These are phyloP conservation scores for Babyrousa celebensis DNA, from an alignment of 2,797 vertebrate species.

Conservation along the genomic window DNA sequence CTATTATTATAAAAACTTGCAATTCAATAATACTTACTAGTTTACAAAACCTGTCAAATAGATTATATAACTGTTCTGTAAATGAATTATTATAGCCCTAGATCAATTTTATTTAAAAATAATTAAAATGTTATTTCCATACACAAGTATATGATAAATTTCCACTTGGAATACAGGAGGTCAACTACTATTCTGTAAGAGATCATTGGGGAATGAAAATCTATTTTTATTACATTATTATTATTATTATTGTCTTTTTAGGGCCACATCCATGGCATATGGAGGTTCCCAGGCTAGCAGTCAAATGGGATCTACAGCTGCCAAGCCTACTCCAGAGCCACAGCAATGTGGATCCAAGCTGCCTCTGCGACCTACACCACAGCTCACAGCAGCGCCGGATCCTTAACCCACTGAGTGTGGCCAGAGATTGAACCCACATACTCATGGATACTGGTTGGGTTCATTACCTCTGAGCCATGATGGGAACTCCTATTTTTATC, in stretches of 20 bases:
- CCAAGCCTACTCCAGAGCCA: too few species aligned
- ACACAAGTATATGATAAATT: not conserved
- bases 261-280: too few species aligned
- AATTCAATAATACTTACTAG: not conserved
- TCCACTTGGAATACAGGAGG: not conserved
- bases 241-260: too few species aligned
- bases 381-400: too few species aligned
- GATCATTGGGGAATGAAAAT: not conserved
- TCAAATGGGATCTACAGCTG: too few species aligned
- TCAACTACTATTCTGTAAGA: not conserved
- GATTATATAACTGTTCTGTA: not conserved
- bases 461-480: too few species aligned
- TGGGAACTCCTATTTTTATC: not conserved
- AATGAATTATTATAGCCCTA: not conserved
- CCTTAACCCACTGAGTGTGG: too few species aligned
- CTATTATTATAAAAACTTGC: not conserved
- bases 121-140: slow-evolving; percentile 1
- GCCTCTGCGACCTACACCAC: too few species aligned
- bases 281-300: too few species aligned
- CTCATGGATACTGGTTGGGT: too few species aligned
- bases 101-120: not conserved
- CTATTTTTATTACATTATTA: not conserved
- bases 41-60: not conserved
- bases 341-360: too few species aligned
- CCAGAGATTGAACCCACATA: too few species aligned